Percentiles rank a stretch among this genome's conserved stretches.
phyloP scores from a whole-genome alignment of 1,140 invertebrate genomes.

The Anastrepha obliqua region DNA sequence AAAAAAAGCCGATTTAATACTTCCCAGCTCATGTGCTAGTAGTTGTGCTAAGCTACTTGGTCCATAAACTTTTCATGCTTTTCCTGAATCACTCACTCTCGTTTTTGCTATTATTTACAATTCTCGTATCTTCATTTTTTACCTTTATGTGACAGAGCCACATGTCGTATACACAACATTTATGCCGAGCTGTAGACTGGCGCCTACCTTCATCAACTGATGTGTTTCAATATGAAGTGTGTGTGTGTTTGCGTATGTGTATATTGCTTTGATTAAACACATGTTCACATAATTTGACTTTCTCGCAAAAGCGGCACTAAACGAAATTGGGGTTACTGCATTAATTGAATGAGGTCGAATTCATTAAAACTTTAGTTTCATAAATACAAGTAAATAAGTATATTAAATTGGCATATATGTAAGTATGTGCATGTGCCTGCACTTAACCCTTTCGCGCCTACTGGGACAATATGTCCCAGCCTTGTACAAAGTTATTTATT shows the following conservation, averaged over 20 bases:
- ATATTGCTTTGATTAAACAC: neutral
- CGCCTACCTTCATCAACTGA: neutral
- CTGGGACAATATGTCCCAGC: too few species aligned
- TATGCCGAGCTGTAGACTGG: neutral
- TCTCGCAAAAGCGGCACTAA: neutral
- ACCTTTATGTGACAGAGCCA: neutral
- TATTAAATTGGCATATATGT: too few species aligned
- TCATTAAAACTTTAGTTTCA: conserved; percentile 44
- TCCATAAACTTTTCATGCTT: neutral
- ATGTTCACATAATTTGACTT: neutral
- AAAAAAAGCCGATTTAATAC: neutral
- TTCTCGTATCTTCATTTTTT: neutral
- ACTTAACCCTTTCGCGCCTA: too few species aligned
- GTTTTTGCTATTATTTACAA: neutral
- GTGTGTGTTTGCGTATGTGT: neutral
- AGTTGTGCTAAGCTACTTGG: neutral
- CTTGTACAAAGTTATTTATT: too few species aligned
- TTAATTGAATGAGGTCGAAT: conserved; percentile 25
- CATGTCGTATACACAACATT: conserved; percentile 19
- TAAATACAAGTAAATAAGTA: neutral
- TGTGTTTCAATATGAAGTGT: neutral
- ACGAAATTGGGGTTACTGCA: neutral
- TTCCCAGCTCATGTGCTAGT: too few species aligned
- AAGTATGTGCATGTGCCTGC: neutral
- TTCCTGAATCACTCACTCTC: neutral